Conservation (phyloP, 2,113 vertebrate species). For the Corvus hawaiiensis region DNA sequence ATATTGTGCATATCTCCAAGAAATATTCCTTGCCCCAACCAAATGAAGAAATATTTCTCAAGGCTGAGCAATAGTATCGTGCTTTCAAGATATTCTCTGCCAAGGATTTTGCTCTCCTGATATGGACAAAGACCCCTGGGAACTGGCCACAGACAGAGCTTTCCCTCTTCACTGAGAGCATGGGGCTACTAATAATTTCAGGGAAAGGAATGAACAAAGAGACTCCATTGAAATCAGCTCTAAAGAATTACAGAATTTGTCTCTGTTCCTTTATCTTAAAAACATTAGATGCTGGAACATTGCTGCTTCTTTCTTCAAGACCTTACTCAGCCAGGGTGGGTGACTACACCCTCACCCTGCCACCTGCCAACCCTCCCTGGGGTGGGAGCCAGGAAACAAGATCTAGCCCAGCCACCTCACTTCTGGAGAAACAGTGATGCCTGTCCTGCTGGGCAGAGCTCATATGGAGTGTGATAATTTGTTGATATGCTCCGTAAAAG, state of each 20-base stretch:
- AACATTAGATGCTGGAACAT: background rate
- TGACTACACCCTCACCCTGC: background rate
- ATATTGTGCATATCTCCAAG: background rate
- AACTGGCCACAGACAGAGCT: background rate
- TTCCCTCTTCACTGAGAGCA: background rate
- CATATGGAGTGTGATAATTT: background rate
- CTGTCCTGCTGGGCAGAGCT: background rate
- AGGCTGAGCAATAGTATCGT: background rate
- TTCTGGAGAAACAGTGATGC: background rate
- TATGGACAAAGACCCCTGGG: background rate
- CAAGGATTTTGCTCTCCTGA: background rate
- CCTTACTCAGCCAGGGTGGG: background rate
- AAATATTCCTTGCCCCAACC: background rate
- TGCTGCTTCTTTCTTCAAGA: background rate
- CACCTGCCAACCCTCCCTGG: background rate
- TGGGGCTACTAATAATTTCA: background rate
- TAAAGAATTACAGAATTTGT: background rate
- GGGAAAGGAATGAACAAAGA: background rate
- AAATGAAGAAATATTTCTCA: conserved; percentile 2
- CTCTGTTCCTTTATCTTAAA: background rate
- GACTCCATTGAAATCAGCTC: background rate
- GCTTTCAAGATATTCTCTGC: background rate
- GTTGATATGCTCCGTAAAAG: background rate
- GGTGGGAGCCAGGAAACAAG: background rate
- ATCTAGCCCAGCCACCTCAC: background rate